These are phyloP conservation scores for Halcyon smyrnensis DNA, from an alignment of 2,797 vertebrate genomes.

Conservation along the genomic window DNA sequence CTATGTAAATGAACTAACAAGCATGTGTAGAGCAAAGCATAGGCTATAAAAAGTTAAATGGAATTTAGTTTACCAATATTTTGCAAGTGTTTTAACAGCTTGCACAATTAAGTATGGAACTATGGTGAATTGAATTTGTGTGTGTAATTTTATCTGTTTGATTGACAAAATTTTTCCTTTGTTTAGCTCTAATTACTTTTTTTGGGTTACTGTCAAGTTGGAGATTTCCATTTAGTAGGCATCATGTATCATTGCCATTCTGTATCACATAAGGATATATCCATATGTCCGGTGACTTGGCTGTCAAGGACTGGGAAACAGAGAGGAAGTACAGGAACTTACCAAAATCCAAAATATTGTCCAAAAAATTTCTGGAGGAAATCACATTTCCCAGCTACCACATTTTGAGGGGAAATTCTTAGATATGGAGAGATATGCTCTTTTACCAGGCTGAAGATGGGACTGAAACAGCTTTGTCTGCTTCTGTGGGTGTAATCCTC, in stretches of 20 bases:
- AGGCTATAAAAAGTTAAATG: conserved; percentile 57
- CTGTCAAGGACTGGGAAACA: neutral
- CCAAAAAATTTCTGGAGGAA: neutral
- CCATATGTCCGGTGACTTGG: neutral
- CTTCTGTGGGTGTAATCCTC: neutral
- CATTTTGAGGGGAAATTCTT: neutral
- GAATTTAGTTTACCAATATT: conserved; percentile 62
- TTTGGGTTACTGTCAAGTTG: conserved; percentile 13
- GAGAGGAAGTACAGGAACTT: neutral
- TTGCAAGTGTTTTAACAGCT: conserved; percentile 65
- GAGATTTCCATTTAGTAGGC: neutral
- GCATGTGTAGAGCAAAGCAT: conserved; percentile 33
- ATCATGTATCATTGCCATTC: neutral
- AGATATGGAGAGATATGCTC: neutral
- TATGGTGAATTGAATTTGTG: conserved; percentile 14
- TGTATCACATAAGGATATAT: neutral
- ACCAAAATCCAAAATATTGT: neutral
- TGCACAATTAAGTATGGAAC: conserved; percentile 54
- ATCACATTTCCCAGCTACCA: neutral
- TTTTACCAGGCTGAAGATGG: neutral
- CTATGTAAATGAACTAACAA: conserved; percentile 70
- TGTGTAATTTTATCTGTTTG: conserved; percentile 21
- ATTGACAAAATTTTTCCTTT: conserved; percentile 48
- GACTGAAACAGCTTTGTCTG: neutral
- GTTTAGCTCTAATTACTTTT: conserved; percentile 43